Conservation (phyloP, 2,113 vertebrate species). For the Gadus macrocephalus region DNA sequence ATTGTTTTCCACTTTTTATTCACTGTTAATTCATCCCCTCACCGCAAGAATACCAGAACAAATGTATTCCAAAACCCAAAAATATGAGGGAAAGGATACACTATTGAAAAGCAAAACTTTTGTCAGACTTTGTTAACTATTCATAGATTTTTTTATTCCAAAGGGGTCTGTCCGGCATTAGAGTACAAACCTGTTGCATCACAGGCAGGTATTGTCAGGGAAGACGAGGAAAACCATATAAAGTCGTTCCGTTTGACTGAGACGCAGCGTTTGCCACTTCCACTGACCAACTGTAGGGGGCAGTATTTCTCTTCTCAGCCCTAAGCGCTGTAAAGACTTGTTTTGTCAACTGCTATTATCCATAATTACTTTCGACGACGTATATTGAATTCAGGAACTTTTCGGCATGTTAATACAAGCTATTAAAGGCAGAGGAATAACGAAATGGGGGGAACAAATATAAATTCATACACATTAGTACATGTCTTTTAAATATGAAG, state of each 20-base stretch:
- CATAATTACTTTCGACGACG: constrained; percentile 52
- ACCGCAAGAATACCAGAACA: too few species aligned
- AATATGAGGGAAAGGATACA: too few species aligned
- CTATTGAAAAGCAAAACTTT: too few species aligned
- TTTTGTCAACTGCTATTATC: constrained; percentile 24
- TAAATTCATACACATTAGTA: constrained; percentile 42
- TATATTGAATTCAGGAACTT: constrained; percentile 39
- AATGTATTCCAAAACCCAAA: too few species aligned
- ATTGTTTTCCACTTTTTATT: too few species aligned
- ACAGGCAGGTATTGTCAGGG: constrained; percentile 13
- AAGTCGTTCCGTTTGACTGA: constrained; percentile 6
- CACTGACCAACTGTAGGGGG: constrained; percentile 44
- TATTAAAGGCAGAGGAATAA: constrained; percentile 48
- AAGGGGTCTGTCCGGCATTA: too few species aligned
- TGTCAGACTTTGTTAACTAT: too few species aligned
- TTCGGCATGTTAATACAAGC: constrained; percentile 25
- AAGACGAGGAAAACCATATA: constrained; percentile 2
- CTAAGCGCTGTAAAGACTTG: neutral
- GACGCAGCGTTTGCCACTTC: constrained; percentile 1
- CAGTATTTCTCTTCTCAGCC: constrained; percentile 50
- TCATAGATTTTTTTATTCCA: too few species aligned
- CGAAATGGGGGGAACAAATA: constrained; percentile 35
- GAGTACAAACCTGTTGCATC: neutral
- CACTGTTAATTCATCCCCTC: too few species aligned
- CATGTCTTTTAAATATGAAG: constrained; percentile 38